Percentiles rank a stretch among this genome's conserved stretches.
phyloP scores from a whole-genome alignment of 1,140 invertebrate species.

The Anoplolepis gracilipes region DNA sequence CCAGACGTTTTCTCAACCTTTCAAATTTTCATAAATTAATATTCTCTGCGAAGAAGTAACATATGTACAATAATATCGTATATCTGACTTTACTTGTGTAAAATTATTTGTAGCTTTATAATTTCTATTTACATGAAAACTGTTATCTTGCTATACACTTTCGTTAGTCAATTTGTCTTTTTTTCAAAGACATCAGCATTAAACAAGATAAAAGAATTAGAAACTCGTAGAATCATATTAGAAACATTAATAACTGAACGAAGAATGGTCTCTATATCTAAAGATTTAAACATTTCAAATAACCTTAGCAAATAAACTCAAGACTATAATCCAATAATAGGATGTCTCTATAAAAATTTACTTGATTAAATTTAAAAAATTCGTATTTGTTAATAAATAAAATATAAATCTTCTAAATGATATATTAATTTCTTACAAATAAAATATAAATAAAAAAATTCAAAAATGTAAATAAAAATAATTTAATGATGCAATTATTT shows the following conservation, averaged over 20 bases:
- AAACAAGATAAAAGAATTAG: background rate
- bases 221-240: slow-evolving; percentile 8
- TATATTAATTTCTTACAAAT: too few species aligned
- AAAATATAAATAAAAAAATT: too few species aligned
- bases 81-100: background rate
- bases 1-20: background rate
- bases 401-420: too few species aligned
- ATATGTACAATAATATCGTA: slow-evolving; percentile 2
- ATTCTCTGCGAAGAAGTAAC: background rate
- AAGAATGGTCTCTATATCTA: background rate
- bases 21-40: slow-evolving; percentile 11
- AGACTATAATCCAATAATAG: background rate
- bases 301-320: background rate
- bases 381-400: background rate
- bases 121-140: background rate
- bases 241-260: background rate
- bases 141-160: background rate
- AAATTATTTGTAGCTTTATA: background rate
- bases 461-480: too few species aligned
- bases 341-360: background rate
- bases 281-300: background rate
- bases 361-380: background rate
- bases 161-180: background rate
- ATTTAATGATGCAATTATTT: too few species aligned
- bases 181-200: background rate